phyloP scores from a whole-genome alignment of 64 coral and sea anemone genomes.

The Pocillopora verrucosa region DNA sequence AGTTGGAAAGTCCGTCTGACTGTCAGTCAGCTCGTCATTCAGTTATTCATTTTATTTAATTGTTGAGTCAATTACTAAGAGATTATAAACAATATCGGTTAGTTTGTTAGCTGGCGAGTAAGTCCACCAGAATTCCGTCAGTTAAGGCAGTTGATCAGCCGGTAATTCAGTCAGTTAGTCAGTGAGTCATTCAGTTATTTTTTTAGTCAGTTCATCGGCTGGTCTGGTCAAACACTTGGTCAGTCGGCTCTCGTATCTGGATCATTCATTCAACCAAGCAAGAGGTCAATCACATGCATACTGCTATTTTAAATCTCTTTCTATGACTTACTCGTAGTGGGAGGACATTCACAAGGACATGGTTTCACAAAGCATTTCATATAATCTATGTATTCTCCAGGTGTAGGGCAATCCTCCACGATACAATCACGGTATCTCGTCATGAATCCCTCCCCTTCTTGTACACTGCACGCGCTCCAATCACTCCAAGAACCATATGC shows the following conservation, averaged over 20 bases:
- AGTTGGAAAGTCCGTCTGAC: too few relatives aligned
- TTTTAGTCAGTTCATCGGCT: too few relatives aligned
- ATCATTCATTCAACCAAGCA: not conserved
- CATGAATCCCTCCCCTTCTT: conserved; percentile 5
- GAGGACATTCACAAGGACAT: not conserved
- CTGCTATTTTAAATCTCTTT: not conserved
- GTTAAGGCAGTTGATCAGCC: too few relatives aligned
- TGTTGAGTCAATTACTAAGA: too few relatives aligned
- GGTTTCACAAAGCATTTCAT: conserved; percentile 25
- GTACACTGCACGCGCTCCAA: not conserved
- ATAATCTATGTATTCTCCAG: conserved; percentile 7
- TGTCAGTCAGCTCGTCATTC: not conserved
- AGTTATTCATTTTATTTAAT: too few relatives aligned
- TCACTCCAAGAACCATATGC: conserved; percentile 29
- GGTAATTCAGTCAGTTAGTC: too few relatives aligned
- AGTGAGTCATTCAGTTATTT: not conserved
- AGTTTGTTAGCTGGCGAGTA: too few relatives aligned
- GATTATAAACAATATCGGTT: too few relatives aligned
- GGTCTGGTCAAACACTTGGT: not conserved
- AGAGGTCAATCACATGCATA: not conserved
- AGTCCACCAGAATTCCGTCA: too few relatives aligned
- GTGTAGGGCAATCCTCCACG: not conserved
- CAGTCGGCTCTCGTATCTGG: not conserved
- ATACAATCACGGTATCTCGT: not conserved
- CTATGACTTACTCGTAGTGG: not conserved